Percentiles rank a stretch among this genome's conserved stretches.
Conservation (phyloP, 1,140 invertebrate genomes). For the Drosophila nigrodunni region DNA sequence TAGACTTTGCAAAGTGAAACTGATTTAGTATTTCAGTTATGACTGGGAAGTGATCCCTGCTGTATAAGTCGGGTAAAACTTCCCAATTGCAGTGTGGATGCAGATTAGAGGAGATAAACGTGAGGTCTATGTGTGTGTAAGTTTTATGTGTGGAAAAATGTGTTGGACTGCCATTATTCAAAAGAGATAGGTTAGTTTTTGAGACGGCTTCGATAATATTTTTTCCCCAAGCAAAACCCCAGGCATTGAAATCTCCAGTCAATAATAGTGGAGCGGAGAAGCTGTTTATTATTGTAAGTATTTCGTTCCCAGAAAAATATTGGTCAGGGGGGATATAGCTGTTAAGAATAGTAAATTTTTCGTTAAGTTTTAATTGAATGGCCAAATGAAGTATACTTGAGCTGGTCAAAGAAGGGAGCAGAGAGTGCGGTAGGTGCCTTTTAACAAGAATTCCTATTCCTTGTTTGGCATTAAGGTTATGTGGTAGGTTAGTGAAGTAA, state of each 20-base stretch:
- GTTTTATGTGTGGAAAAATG: conserved; percentile 33
- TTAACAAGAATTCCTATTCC: conserved; percentile 26
- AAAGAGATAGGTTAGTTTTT: conserved; percentile 8
- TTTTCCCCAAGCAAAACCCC: conserved; percentile 35
- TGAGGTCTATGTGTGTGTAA: conserved; percentile 26
- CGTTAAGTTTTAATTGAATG: no score
- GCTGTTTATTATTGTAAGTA: conserved; percentile 4
- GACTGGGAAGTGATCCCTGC: conserved; percentile 32
- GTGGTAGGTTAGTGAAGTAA: neutral
- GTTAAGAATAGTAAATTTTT: conserved; percentile 7
- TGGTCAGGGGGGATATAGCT: conserved; percentile 27
- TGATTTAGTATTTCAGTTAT: conserved; percentile 1
- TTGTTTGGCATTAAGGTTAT: conserved; percentile 16
- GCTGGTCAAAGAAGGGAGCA: neutral
- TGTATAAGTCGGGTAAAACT: neutral
- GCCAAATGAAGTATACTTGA: neutral
- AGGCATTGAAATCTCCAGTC: conserved; percentile 28
- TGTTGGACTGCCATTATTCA: conserved; percentile 16
- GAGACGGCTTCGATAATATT: conserved; percentile 15
- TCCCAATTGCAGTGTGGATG: conserved; percentile 17
- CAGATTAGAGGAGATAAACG: conserved; percentile 12
- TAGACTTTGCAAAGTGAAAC: neutral
- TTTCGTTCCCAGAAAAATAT: conserved; percentile 8
- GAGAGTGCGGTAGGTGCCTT: conserved; percentile 9
- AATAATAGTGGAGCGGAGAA: conserved; percentile 19